phyloP scores from a whole-genome alignment of 2,888 invertebrate species.

The Suillia variegata region DNA sequence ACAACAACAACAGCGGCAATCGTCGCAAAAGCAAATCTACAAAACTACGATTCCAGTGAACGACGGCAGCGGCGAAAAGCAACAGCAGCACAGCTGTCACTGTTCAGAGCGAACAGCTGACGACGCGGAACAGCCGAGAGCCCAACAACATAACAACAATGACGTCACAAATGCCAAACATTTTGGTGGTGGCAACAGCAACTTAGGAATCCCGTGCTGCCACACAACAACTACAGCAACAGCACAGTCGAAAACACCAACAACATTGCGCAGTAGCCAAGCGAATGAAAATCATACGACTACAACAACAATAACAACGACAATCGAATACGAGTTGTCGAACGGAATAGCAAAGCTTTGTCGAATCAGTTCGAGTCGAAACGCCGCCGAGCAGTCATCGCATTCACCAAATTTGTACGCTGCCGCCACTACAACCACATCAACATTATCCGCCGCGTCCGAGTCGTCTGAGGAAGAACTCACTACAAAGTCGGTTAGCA shows the following conservation, averaged over 20 bases:
- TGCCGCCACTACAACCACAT: conserved; percentile 8
- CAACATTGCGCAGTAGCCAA: conserved; percentile 33
- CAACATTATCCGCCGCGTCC: no score
- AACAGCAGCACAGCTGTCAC: conserved; percentile 31
- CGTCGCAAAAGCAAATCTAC: no score
- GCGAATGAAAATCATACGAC: conserved; percentile 56
- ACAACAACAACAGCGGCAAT: no score
- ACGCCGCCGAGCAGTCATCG: conserved; percentile 43
- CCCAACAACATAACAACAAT: conserved; percentile 28
- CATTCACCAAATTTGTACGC: no score
- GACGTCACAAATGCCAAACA: conserved; percentile 33
- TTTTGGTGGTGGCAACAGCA: conserved; percentile 23
- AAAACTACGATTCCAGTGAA: conserved; percentile 58
- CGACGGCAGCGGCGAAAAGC: no score
- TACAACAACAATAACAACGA: conserved; percentile 52
- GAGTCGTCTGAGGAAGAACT: conserved; percentile 9
- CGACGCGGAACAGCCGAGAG: conserved; percentile 17
- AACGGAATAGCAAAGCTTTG: conserved; percentile 50
- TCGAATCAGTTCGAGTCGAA: conserved; percentile 57
- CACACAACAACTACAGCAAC: conserved; percentile 22
- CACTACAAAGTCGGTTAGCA: not conserved
- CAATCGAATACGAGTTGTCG: conserved; percentile 59
- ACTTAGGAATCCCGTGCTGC: no score
- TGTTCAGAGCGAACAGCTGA: conserved; percentile 29
- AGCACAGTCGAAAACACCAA: conserved; percentile 8